Base-by-base conservation (phyloP, 2,888 invertebrate species). In the Cetonia aurata region DNA sequence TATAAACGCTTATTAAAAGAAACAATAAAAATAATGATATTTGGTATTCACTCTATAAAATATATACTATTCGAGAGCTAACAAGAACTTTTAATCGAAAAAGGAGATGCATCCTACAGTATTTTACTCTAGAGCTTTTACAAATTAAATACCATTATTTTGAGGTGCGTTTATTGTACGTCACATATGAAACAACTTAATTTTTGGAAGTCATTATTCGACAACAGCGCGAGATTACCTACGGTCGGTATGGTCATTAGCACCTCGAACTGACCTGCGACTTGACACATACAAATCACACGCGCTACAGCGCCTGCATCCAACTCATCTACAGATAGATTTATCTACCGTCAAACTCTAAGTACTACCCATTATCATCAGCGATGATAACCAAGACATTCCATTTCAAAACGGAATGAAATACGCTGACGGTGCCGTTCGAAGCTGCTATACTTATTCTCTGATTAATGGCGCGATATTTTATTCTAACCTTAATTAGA, bases 281-380 rank as follows among this genome's bases (percentile, higher is more conserved):
- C 75, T 74, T 77, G 80, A 79, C 79, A 76, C 73, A 74, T 67
- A 74, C 75, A 77, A 77, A 77, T 77, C 76, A 76, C 75, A 72
- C 73, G 70, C 70, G 73, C 71, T 74, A 70, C 71, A 70, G 57
- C 59, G 41, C 69, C 69, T 70, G 74, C 75, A 72, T 72, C 72
- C 73, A 73, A 73, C 76, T 76, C 79, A 79, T 79, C 79, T 79
- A 72, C 76, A 74, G 77, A 78, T 78, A 78, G 77, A 81, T 80
- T 80, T 80, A 80, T 81, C 79, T 79, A 78, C 79, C 79, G 77
- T 78, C 78, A 77, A 77, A 72, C 67, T 70, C 69, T 75, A 75
- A 78, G 77, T 75, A 77, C 75, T 73, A 72, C 71, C 75, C 76
- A 77, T 77, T 77, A 76, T 69, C 74, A 73, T 74, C 75, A 69